Evolutionary conservation across 2,113 vertebrate genomes (phyloP).

Genomic region (Salminus brasiliensis): DNA sequence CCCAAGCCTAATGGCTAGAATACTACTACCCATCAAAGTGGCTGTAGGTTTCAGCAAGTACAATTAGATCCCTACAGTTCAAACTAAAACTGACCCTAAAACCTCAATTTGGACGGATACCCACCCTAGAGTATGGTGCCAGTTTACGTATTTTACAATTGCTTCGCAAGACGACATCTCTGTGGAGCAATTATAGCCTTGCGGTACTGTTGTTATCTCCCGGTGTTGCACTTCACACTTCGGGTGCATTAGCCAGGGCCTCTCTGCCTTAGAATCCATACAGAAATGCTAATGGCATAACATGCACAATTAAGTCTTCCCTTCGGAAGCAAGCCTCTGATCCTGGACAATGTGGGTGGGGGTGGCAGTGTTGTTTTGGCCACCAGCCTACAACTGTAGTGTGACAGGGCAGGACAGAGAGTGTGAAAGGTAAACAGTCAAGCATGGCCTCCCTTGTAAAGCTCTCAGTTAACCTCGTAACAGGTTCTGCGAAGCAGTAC

Average conservation of each 20-base stretch:
- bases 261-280: conserved; percentile 50
- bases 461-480: conserved; percentile 6
- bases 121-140: neutral
- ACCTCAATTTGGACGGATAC: neutral
- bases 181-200: conserved; percentile 35
- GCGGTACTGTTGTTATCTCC: conserved; percentile 24
- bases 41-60: neutral
- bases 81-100: neutral
- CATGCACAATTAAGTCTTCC: conserved; percentile 51
- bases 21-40: neutral
- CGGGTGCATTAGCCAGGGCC: conserved; percentile 44
- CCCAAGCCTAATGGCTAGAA: too few species aligned
- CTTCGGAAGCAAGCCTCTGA: conserved; percentile 36
- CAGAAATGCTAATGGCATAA: conserved; percentile 48
- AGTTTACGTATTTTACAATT: conserved; percentile 29
- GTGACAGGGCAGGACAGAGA: neutral
- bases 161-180: neutral
- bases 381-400: conserved; percentile 6
- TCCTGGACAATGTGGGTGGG: conserved; percentile 17
- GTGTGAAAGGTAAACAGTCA: conserved; percentile 5
- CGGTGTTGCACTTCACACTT: conserved; percentile 54
- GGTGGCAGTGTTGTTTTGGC: conserved; percentile 39
- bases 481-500: neutral
- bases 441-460: conserved; percentile 1
- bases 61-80: neutral